Percentiles rank a stretch among this genome's conserved stretches.
Evolutionary conservation across 2,888 invertebrate species (phyloP).

Genomic region (Agriopis marginaria): DNA sequence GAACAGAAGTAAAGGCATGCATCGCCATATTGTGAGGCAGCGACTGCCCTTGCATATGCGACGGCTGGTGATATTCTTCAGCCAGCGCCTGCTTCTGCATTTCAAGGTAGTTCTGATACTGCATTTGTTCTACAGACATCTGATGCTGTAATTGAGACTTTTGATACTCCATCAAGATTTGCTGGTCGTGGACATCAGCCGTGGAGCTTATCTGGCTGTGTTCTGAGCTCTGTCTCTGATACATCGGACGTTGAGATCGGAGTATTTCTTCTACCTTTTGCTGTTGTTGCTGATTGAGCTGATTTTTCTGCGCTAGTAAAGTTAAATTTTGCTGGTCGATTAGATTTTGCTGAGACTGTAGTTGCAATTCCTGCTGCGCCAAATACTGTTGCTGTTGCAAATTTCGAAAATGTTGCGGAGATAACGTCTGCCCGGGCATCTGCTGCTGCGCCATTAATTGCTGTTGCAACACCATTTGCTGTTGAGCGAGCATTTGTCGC

Average conservation of each 20-base stretch:
- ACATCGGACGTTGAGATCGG: slow-evolving; percentile 72
- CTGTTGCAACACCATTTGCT: slow-evolving; percentile 81
- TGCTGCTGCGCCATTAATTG: slow-evolving; percentile 79
- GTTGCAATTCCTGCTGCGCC: slow-evolving; percentile 81
- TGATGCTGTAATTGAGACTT: slow-evolving; percentile 69
- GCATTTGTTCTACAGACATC: slow-evolving; percentile 75
- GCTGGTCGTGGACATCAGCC: slow-evolving; percentile 72
- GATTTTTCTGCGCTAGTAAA: slow-evolving; percentile 81
- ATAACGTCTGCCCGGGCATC: slow-evolving; percentile 79
- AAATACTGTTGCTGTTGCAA: slow-evolving; percentile 83
- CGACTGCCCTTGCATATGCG: slow-evolving; percentile 79
- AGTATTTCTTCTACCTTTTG: slow-evolving; percentile 78
- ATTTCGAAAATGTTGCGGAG: slow-evolving; percentile 76
- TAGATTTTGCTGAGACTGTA: slow-evolving; percentile 85
- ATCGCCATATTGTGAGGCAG: slow-evolving; percentile 75
- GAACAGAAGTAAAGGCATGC: slow-evolving; percentile 72
- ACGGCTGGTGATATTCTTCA: slow-evolving; percentile 71
- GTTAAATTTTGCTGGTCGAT: slow-evolving; percentile 86
- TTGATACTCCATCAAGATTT: slow-evolving; percentile 69
- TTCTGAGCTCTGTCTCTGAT: slow-evolving; percentile 78
- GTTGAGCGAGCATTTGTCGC: slow-evolving; percentile 80
- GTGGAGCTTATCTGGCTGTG: slow-evolving; percentile 75
- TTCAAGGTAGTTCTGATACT: slow-evolving; percentile 66
- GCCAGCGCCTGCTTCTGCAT: slow-evolving; percentile 65
- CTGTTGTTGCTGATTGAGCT: slow-evolving; percentile 84